phyloP scores from a whole-genome alignment of 2,797 vertebrate genomes.

The Ctenochaetus hawaiiensis region DNA sequence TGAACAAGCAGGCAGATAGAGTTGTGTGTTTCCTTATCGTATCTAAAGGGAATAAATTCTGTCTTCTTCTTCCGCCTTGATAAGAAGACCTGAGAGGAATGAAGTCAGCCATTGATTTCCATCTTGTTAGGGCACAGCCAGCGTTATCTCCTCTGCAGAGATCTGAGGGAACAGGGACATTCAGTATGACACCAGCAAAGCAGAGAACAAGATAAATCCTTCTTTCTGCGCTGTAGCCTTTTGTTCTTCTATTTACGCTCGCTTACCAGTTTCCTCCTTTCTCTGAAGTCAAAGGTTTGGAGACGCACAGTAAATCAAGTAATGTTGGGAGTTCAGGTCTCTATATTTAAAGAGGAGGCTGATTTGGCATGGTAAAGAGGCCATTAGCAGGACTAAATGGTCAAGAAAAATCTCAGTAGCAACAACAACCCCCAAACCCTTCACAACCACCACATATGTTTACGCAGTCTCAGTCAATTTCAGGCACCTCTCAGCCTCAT shows the following conservation, averaged over 20 bases:
- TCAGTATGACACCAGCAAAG: slow-evolving; percentile 55
- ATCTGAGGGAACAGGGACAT: slow-evolving; percentile 45
- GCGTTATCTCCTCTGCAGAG: slow-evolving; percentile 29
- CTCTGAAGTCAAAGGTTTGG: slow-evolving; percentile 44
- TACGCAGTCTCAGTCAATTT: neutral
- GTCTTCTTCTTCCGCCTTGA: slow-evolving; percentile 18
- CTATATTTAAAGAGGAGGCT: slow-evolving; percentile 75
- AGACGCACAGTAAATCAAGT: slow-evolving; percentile 61
- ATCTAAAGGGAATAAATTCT: slow-evolving; percentile 13
- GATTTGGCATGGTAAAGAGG: slow-evolving; percentile 72
- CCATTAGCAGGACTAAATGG: slow-evolving; percentile 83
- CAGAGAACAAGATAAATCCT: slow-evolving; percentile 37
- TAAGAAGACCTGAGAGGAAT: slow-evolving; percentile 21
- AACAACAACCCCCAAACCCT: slow-evolving; percentile 12
- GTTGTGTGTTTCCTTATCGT: slow-evolving; percentile 7
- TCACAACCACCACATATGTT: slow-evolving; percentile 26
- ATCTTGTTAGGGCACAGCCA: slow-evolving; percentile 46
- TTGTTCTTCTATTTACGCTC: slow-evolving; percentile 65
- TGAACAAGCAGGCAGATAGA: slow-evolving; percentile 23
- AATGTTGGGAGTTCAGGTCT: slow-evolving; percentile 63
- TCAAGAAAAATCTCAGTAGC: slow-evolving; percentile 74
- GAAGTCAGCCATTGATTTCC: slow-evolving; percentile 37
- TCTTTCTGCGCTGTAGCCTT: slow-evolving; percentile 28
- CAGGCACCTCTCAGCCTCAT: slow-evolving; percentile 23
- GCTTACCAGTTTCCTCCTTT: slow-evolving; percentile 34